Percentiles rank a stretch among this genome's conserved stretches.
Evolutionary conservation across 2,797 vertebrate species (phyloP).

Genomic region (Acanthornis magna): DNA sequence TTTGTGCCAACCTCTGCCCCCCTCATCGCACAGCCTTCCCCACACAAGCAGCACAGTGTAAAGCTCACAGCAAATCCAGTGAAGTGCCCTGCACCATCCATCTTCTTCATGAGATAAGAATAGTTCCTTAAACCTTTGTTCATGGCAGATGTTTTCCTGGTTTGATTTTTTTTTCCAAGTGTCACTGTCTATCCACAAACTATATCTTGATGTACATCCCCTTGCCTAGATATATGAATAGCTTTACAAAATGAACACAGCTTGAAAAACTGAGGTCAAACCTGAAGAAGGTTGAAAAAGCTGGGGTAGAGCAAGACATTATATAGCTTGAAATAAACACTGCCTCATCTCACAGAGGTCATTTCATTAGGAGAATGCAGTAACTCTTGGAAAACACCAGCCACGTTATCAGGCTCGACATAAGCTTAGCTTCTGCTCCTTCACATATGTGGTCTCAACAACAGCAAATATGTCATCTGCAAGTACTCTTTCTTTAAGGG

Average conservation of each 20-base stretch:
- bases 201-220: neutral
- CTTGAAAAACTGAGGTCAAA: constrained; percentile 40
- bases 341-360: neutral
- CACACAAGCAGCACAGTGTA: constrained; percentile 59
- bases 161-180: neutral
- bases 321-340: constrained; percentile 4
- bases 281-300: neutral
- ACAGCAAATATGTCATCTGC: neutral
- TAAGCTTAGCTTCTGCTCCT: neutral
- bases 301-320: neutral
- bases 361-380: neutral
- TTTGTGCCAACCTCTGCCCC: constrained; percentile 67
- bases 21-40: constrained; percentile 47
- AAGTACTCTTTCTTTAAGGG: neutral
- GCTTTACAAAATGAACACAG: neutral
- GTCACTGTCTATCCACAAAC: constrained; percentile 30
- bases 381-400: neutral
- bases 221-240: neutral
- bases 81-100: constrained; percentile 23
- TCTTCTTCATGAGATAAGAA: constrained; percentile 58
- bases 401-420: neutral
- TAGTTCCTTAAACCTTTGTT: constrained; percentile 57
- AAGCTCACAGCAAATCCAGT: constrained; percentile 58
- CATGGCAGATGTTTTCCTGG: constrained; percentile 47
- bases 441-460: neutral